Evolutionary conservation across 2,888 invertebrate genomes (phyloP).

Genomic region (Drosophila meridionalis): DNA sequence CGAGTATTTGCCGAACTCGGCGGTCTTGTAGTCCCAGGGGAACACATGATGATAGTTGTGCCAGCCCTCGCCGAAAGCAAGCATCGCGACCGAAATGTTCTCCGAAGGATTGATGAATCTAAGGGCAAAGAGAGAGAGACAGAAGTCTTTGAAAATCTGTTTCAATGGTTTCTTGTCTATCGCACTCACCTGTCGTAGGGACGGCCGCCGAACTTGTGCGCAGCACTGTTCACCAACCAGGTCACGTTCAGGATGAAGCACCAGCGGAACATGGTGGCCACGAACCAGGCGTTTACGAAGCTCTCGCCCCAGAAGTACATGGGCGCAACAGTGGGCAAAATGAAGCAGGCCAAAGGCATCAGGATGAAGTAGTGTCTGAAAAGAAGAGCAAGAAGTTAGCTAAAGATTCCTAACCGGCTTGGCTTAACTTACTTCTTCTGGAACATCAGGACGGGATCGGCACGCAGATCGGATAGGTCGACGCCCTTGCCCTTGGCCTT

Average conservation of each 20-base stretch:
- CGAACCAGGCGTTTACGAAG: conserved; percentile 88
- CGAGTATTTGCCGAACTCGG: conserved; percentile 90
- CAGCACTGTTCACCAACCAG: conserved; percentile 96
- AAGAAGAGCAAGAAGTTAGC: background rate
- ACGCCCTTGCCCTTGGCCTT: conserved; percentile 93
- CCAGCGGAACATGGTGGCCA: conserved; percentile 91
- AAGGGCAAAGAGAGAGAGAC: background rate
- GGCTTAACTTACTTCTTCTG: conserved; percentile 90
- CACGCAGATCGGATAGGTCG: conserved; percentile 92
- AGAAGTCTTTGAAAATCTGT: background rate
- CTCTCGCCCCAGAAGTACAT: conserved; percentile 92
- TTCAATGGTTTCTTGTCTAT: background rate
- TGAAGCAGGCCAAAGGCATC: conserved; percentile 91
- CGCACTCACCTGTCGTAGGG: conserved; percentile 89
- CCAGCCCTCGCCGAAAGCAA: conserved; percentile 91
- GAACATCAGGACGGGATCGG: conserved; percentile 93
- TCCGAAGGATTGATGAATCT: conserved; percentile 89
- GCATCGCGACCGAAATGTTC: conserved; percentile 87
- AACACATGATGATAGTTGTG: conserved; percentile 94
- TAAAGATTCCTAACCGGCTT: accelerated
- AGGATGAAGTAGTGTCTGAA: conserved; percentile 90
- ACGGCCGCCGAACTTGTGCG: conserved; percentile 92
- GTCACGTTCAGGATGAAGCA: conserved; percentile 92
- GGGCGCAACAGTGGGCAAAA: conserved; percentile 91
- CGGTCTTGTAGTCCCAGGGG: conserved; percentile 94